Base-by-base conservation (phyloP, 2,888 invertebrate genomes). In the Sesia bembeciformis region DNA sequence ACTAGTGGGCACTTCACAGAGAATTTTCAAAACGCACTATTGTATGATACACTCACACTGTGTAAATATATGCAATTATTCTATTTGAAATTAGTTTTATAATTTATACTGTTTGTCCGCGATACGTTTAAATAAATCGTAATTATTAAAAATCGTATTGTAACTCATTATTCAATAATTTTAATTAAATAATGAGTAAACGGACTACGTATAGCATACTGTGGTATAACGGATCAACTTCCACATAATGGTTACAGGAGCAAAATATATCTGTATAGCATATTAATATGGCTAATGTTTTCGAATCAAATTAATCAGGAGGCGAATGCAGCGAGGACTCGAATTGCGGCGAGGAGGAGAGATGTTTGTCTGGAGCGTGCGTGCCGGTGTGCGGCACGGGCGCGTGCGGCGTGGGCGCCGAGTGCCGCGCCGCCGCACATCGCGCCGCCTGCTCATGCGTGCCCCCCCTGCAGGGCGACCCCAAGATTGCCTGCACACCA, bases 401-500 rank as follows among this genome's bases (percentile, higher is more conserved):
- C 39, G 93, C 94, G 4, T 97, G 97, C 72, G 95, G 96, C 4
- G 81, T 90, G 3, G 94, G 94, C 39, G 96, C 96, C 0, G 92
- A 94, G 65, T 97, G 97, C 70, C 91, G 91, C 57, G 93, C 95
- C 0, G 85, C 91, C 56, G 92, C 93, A 58, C 97, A 97, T 75
- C 93, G 93, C 59, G 95, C 96, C 4, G 83, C 91, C 3, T 97
- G 97, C 75, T 91, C 90, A 54, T 97, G 97, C 73, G 92, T 94
- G 51, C 79, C 92, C 5, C 94, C 94, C 8, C 90, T 93, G 39
- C 90, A 92, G 60, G 97, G 97, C 57, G 93, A 97, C 90, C 95
- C 97, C n/a, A 94, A 94, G 66, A 83, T 93, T 54, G 94, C 93
- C 65, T 97, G 97, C 75, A 93, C 91, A n/a, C 77, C 83, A 53